Evolutionary conservation across 2,797 vertebrate genomes (phyloP).

Genomic region (Hypotaenidia okinawae): DNA sequence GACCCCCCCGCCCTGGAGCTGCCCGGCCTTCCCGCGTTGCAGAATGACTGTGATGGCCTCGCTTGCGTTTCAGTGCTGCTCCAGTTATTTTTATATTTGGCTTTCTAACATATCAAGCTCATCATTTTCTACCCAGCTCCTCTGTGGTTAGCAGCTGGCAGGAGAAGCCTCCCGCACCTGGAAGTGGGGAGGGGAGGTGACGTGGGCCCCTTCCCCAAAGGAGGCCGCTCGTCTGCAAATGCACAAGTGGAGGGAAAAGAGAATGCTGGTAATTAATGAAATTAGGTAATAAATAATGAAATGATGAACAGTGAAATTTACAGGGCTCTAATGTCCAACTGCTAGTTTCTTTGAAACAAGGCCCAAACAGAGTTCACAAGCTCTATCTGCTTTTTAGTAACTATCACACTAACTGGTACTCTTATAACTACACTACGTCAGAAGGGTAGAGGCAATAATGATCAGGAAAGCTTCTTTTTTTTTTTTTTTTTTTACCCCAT

Average conservation of each 20-base stretch:
- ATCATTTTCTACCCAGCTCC: not conserved
- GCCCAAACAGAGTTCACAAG: not conserved
- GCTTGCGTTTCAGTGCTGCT: not conserved
- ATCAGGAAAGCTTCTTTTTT: not conserved
- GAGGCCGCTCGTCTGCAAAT: not conserved
- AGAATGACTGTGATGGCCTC: not conserved
- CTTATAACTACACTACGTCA: not conserved
- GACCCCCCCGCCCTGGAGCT: not conserved
- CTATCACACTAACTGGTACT: not conserved
- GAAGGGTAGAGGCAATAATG: not conserved
- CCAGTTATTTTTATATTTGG: not conserved
- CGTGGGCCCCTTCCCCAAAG: not conserved
- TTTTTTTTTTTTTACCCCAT: not conserved
- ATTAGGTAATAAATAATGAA: not conserved
- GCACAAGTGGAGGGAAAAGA: not conserved
- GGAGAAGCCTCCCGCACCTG: not conserved
- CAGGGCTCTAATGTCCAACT: not conserved
- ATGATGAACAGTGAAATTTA: not conserved
- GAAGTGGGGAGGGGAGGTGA: not conserved
- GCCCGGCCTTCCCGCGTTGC: not conserved
- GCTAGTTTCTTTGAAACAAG: not conserved
- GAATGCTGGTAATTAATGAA: not conserved
- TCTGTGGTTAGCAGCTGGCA: not conserved
- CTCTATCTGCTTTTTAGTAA: not conserved
- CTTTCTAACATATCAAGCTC: not conserved